Percentiles rank a stretch among this genome's conserved stretches.
These are phyloP conservation scores for Xerus inauris DNA, from an alignment of 2,113 vertebrate species.

Conservation along the genomic window DNA sequence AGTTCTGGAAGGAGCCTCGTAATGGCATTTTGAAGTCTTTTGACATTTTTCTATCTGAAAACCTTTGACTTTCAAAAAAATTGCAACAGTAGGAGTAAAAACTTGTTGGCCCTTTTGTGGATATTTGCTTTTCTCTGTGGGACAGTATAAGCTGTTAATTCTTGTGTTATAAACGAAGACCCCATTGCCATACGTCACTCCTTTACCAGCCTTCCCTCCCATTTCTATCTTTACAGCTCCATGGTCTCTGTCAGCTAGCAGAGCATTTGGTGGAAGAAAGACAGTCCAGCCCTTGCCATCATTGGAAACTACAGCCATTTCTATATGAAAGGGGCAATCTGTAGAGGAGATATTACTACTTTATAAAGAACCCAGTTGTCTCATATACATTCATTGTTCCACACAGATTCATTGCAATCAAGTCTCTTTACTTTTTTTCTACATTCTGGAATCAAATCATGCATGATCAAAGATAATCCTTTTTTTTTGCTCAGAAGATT, in stretches of 20 bases:
- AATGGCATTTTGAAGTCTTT: not conserved
- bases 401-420: constrained; percentile 49
- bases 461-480: constrained; percentile 58
- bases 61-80: not conserved
- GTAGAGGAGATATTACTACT: constrained; percentile 61
- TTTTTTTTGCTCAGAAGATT: constrained; percentile 68
- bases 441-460: constrained; percentile 26
- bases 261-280: constrained; percentile 78
- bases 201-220: constrained; percentile 66
- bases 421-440: constrained; percentile 48
- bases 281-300: constrained; percentile 79
- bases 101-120: not conserved
- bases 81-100: not conserved
- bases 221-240: constrained; percentile 85
- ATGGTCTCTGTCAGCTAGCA: constrained; percentile 86
- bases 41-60: not conserved
- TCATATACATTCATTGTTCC: constrained; percentile 61
- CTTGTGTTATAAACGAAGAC: not conserved
- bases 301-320: constrained; percentile 79
- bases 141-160: not conserved
- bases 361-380: constrained; percentile 54
- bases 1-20: not conserved
- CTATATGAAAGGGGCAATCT: constrained; percentile 77
- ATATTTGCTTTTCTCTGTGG: not conserved
- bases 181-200: constrained; percentile 61